Evolutionary conservation across 2,113 vertebrate genomes (phyloP).

Genomic region (Albula goreensis): DNA sequence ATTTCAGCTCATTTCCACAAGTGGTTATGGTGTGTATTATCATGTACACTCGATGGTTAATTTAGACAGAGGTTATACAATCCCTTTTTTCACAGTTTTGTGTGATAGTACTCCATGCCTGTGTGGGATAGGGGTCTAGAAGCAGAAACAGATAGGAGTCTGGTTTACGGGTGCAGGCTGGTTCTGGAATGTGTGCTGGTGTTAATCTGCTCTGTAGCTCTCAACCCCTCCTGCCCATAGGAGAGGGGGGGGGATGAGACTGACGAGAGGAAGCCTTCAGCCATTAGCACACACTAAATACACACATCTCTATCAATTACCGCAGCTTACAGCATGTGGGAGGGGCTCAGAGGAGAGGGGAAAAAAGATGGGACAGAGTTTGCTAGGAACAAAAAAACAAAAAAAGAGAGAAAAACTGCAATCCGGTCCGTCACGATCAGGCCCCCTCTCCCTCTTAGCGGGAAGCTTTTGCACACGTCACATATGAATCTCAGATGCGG

Average conservation of each 20-base stretch:
- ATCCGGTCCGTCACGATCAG: neutral
- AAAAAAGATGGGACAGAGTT: neutral
- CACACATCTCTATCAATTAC: neutral
- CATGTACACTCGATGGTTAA: neutral
- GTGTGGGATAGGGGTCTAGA: neutral
- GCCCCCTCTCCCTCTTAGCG: neutral
- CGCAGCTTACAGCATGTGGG: neutral
- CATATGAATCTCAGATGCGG: constrained; percentile 8
- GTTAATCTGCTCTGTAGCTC: neutral
- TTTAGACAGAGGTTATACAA: neutral
- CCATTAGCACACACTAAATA: neutral
- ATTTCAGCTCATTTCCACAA: neutral
- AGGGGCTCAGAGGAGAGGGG: neutral
- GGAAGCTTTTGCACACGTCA: constrained; percentile 8
- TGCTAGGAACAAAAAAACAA: neutral
- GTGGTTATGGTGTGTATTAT: neutral
- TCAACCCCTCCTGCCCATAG: neutral
- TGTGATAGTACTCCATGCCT: neutral
- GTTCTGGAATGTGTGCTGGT: neutral
- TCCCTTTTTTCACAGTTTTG: neutral
- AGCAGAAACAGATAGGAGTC: neutral
- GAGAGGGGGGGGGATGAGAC: neutral
- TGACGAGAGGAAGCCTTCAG: neutral
- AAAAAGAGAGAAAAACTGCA: neutral
- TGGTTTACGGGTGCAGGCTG: neutral